Conservation (phyloP, 92 coral and sea anemone species). For the Bergia puertoricense region DNA sequence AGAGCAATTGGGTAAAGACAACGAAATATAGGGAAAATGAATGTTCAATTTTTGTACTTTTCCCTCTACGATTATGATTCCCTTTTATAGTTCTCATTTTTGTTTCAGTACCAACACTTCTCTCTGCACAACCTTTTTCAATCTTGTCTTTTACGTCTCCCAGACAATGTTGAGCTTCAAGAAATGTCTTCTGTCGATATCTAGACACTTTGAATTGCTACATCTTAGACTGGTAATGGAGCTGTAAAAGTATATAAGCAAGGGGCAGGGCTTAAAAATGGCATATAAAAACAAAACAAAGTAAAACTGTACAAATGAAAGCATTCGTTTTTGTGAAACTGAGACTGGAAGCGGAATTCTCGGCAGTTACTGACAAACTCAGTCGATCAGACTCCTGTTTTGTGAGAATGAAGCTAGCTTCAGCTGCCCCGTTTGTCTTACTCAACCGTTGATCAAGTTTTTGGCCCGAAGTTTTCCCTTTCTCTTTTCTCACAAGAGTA, state of each 20-base stretch:
- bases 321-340: neutral
- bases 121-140: no score
- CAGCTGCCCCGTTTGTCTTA: neutral
- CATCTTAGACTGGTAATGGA: neutral
- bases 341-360: constrained; percentile 4
- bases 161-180: no score
- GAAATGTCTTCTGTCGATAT: no score
- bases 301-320: neutral
- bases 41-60: no score
- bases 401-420: constrained; percentile 23
- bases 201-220: neutral
- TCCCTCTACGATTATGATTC: neutral
- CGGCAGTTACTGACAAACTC: constrained; percentile 18
- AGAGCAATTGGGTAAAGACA: no score
- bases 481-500: constrained; percentile 57
- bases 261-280: neutral
- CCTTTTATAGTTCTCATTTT: no score
- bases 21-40: no score
- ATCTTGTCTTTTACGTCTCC: no score
- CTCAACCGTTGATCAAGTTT: neutral
- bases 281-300: neutral
- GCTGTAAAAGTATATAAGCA: no score
- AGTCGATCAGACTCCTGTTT: neutral
- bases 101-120: no score
- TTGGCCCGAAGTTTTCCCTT: neutral